Percentiles rank a stretch among this genome's conserved stretches.
phyloP scores from a whole-genome alignment of 2,888 invertebrate species.

The Cerastis leucographa region DNA sequence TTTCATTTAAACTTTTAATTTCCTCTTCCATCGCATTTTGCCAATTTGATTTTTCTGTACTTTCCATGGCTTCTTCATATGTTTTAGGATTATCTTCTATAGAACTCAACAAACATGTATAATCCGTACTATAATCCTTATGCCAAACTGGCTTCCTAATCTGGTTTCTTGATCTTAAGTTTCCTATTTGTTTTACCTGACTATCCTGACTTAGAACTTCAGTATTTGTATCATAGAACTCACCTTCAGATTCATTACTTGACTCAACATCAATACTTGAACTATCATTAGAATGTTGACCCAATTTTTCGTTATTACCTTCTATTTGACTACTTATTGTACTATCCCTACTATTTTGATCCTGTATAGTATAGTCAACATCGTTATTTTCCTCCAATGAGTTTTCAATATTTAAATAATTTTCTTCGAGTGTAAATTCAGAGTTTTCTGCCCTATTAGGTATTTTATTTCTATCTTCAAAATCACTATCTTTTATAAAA shows the following conservation, averaged over 20 bases:
- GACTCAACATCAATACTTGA: conserved; percentile 3
- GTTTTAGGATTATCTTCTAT: conserved; percentile 9
- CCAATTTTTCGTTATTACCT: not conserved
- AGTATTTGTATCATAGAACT: conserved; percentile 1
- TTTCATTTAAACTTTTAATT: too few species aligned
- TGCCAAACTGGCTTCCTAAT: not conserved
- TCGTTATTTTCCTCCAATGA: not conserved
- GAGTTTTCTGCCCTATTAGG: not conserved
- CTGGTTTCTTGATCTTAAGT: not conserved
- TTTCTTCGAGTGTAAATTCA: not conserved
- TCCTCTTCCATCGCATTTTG: not conserved
- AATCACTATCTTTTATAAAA: not conserved
- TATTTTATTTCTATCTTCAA: not conserved
- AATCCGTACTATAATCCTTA: conserved; percentile 10
- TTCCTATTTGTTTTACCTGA: not conserved
- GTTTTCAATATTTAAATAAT: not conserved
- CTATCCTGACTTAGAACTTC: not conserved
- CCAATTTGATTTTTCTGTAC: conserved; percentile 5
- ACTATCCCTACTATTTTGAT: not conserved
- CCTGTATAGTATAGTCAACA: not conserved
- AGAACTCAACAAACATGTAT: not conserved
- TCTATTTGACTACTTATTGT: not conserved
- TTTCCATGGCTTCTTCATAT: conserved; percentile 1
- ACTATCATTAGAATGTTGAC: not conserved
- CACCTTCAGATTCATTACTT: not conserved